Evolutionary conservation across 2,888 invertebrate species (phyloP).

Genomic region (Parelbella ahira): DNA sequence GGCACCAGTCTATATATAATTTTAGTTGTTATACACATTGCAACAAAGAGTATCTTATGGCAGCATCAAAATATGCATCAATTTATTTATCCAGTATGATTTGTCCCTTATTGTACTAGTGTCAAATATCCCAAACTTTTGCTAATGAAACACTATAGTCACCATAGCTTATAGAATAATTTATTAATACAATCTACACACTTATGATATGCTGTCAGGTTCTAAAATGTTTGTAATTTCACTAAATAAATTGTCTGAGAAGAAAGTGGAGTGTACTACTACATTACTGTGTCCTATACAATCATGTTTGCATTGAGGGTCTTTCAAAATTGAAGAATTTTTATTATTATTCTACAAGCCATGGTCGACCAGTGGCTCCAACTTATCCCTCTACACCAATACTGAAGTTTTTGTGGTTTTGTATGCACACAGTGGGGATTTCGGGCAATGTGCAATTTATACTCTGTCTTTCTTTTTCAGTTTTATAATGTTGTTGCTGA

Average conservation of each 20-base stretch:
- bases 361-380: slow-evolving; percentile 49
- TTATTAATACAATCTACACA: too few species aligned
- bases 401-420: slow-evolving; percentile 45
- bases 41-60: slow-evolving; percentile 10
- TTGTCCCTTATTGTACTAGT: slow-evolving; percentile 26
- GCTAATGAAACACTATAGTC: slow-evolving; percentile 9
- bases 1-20: too few species aligned
- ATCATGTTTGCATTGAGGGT: too few species aligned
- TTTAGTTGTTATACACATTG: slow-evolving; percentile 1
- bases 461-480: too few species aligned
- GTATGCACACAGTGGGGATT: slow-evolving; percentile 34
- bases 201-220: too few species aligned
- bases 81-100: slow-evolving; percentile 15
- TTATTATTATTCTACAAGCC: slow-evolving; percentile 40
- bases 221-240: too few species aligned
- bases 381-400: slow-evolving; percentile 70
- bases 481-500: too few species aligned
- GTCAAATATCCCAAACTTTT: slow-evolving; percentile 25
- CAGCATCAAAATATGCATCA: slow-evolving; percentile 14
- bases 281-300: too few species aligned
- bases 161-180: slow-evolving; percentile 16
- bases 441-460: slow-evolving; percentile 34
- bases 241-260: too few species aligned
- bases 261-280: too few species aligned
- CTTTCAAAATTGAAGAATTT: too few species aligned